phyloP scores from a whole-genome alignment of 2,888 invertebrate species.

The Diaphora mendica region DNA sequence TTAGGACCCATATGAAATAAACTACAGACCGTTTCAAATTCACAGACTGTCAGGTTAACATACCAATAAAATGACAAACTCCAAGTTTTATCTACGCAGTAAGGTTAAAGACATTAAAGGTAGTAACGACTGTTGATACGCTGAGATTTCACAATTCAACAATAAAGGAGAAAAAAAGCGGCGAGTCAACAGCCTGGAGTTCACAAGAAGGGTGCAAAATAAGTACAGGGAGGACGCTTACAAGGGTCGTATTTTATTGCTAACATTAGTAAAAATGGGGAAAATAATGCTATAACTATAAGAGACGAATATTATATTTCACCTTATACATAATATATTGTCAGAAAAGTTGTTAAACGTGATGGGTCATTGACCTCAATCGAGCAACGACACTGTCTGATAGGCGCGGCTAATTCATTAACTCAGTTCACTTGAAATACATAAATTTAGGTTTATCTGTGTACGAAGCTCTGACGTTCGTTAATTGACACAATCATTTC shows the following conservation, averaged over 20 bases:
- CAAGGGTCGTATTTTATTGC: conserved; percentile 63
- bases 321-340: conserved; percentile 36
- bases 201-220: conserved; percentile 65
- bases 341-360: conserved; percentile 28
- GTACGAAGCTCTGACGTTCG: not conserved
- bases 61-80: conserved; percentile 21
- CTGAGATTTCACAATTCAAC: conserved; percentile 55
- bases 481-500: not conserved
- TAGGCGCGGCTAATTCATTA: conserved; percentile 41
- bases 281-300: conserved; percentile 48
- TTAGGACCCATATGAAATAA: not conserved
- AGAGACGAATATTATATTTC: conserved; percentile 30
- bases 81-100: conserved; percentile 23
- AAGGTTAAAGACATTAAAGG: conserved; percentile 47
- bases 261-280: conserved; percentile 58
- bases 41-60: conserved; percentile 7
- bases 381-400: conserved; percentile 47
- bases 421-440: conserved; percentile 18
- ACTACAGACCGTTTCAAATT: conserved; percentile 6
- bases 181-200: conserved; percentile 66
- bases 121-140: conserved; percentile 54
- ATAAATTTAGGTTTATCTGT: not conserved
- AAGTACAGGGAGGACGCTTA: conserved; percentile 59
- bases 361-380: conserved; percentile 49
- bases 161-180: conserved; percentile 54